Evolutionary conservation across 2,113 vertebrate genomes (phyloP).

Genomic region (Pipra filicauda): DNA sequence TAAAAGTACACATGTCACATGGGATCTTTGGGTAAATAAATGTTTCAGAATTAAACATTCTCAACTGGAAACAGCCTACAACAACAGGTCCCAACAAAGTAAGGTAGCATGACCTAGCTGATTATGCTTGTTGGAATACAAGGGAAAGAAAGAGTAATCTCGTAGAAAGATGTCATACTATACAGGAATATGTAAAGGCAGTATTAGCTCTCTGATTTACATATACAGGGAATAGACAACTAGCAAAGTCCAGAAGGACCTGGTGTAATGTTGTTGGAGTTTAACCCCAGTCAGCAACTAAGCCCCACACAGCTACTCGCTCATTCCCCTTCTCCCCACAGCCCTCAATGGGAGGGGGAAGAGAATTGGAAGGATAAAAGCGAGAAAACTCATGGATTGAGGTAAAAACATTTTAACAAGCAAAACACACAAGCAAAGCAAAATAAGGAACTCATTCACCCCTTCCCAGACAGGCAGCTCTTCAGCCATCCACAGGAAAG

Average conservation of each 20-base stretch:
- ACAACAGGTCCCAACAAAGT: neutral
- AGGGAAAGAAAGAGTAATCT: neutral
- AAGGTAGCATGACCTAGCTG: neutral
- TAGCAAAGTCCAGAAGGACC: neutral
- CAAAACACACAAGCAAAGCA: neutral
- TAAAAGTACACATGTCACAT: neutral
- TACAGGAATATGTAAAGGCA: neutral
- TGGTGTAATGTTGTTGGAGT: neutral
- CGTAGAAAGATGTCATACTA: neutral
- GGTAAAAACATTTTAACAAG: neutral
- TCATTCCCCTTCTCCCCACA: fast-evolving
- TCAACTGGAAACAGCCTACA: neutral
- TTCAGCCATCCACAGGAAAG: neutral
- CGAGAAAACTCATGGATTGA: neutral
- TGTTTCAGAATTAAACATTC: neutral
- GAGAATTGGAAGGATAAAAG: neutral
- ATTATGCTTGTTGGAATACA: neutral
- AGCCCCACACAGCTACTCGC: fast-evolving
- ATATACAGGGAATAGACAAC: neutral
- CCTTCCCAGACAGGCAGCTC: fast-evolving
- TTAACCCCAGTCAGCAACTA: neutral
- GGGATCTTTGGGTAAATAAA: neutral
- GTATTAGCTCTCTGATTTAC: neutral
- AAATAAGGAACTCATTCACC: neutral
- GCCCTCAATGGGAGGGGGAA: neutral